A percentile compares a stretch with the other conserved stretches of the same genome.
Evolutionary conservation across 2,888 invertebrate genomes (phyloP).

Genomic region (Gari tellinella): DNA sequence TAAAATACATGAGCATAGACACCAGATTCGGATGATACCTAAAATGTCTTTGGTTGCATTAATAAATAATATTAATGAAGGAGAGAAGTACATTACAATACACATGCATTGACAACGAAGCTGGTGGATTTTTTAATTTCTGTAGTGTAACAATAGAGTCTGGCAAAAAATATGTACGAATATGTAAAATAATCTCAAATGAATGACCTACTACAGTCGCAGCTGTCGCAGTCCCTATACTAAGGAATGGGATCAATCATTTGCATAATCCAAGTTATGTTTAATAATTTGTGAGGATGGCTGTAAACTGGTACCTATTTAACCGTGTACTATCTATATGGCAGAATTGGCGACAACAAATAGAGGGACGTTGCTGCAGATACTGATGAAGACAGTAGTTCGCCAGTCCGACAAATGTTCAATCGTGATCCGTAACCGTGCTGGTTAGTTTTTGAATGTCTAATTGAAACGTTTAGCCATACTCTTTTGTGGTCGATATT

Average conservation of each 20-base stretch:
- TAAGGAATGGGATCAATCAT: conserved; percentile 30
- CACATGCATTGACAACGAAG: too few relatives aligned
- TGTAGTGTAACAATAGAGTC: background rate
- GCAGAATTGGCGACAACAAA: conserved; percentile 22
- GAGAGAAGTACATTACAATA: too few relatives aligned
- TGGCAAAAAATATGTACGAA: conserved; percentile 15
- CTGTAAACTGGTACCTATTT: conserved; percentile 41
- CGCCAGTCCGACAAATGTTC: background rate
- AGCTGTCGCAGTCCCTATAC: conserved; percentile 31
- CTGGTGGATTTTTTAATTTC: background rate
- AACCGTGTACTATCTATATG: conserved; percentile 33
- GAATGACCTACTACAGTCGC: conserved; percentile 19
- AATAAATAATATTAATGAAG: too few relatives aligned
- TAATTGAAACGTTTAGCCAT: too few relatives aligned
- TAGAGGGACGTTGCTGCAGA: conserved; percentile 4
- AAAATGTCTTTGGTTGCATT: background rate
- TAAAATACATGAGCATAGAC: conserved; percentile 2
- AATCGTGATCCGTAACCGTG: conserved; percentile 10
- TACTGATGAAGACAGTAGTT: background rate
- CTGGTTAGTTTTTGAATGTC: conserved; percentile 34
- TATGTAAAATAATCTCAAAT: conserved; percentile 11
- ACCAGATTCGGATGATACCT: conserved; percentile 2
- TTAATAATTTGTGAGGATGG: conserved; percentile 16
- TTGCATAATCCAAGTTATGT: background rate
- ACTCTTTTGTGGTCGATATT: too few relatives aligned